A percentile compares a stretch with the other conserved stretches of the same genome.
These are phyloP conservation scores for Zapus hudsonius DNA, from an alignment of 2,113 vertebrate species.

Conservation along the genomic window DNA sequence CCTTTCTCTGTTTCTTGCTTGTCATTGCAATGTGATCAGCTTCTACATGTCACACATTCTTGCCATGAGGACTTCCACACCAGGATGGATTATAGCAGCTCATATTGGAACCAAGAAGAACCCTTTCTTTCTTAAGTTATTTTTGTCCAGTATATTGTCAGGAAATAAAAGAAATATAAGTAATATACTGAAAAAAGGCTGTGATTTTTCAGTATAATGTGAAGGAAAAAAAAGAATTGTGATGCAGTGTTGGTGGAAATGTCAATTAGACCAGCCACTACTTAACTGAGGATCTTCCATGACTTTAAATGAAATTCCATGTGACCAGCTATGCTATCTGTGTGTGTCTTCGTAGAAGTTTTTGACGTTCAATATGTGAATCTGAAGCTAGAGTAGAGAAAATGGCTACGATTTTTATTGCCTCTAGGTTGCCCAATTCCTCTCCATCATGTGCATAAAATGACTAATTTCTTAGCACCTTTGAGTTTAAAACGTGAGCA, in stretches of 20 bases:
- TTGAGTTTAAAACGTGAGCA: background rate
- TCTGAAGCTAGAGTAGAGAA: background rate
- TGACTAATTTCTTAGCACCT: background rate
- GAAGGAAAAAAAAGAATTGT: background rate
- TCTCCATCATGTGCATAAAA: background rate
- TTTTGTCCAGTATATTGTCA: too few relatives aligned
- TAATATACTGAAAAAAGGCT: too few relatives aligned
- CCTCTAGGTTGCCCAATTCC: background rate
- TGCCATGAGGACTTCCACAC: too few relatives aligned
- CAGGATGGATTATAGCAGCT: too few relatives aligned
- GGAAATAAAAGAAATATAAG: too few relatives aligned
- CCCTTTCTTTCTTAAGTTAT: too few relatives aligned
- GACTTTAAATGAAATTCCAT: background rate
- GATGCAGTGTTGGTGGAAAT: background rate
- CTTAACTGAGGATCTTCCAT: background rate
- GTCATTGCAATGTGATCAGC: too few relatives aligned
- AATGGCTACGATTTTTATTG: background rate
- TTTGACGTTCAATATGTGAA: background rate
- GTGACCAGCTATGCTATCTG: background rate
- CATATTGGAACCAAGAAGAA: too few relatives aligned
- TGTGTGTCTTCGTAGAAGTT: background rate
- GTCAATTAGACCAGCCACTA: background rate
- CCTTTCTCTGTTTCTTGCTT: too few relatives aligned
- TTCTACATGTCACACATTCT: too few relatives aligned
- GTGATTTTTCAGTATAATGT: too few relatives aligned